A percentile compares a stretch with the other conserved stretches of the same genome.
Conservation (phyloP, 1,140 invertebrate genomes). For the Platorchestia sp. region DNA sequence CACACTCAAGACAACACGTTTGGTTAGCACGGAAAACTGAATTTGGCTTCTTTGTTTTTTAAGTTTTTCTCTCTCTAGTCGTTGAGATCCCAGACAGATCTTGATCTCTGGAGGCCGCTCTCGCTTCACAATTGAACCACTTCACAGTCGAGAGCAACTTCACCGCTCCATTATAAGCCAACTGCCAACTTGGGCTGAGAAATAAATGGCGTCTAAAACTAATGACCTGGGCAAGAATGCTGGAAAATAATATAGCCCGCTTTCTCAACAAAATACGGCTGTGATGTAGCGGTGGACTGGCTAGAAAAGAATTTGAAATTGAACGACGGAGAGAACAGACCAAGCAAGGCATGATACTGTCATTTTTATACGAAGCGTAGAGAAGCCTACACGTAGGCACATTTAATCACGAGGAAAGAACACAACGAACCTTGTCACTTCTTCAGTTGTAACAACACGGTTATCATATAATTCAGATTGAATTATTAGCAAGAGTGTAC, state of each 20-base stretch:
- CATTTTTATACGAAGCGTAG: background rate
- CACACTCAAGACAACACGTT: background rate
- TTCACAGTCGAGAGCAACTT: slow-evolving; percentile 15
- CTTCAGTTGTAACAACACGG: background rate
- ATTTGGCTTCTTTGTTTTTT: background rate
- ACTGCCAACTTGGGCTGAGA: background rate
- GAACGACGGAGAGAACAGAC: background rate
- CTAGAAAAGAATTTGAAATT: background rate
- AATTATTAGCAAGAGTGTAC: background rate
- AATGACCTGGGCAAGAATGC: background rate
- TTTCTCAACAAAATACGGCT: background rate
- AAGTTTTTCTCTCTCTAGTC: background rate
- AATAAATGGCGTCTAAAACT: slow-evolving; percentile 13
- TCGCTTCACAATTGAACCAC: slow-evolving; percentile 20
- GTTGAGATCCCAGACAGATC: background rate
- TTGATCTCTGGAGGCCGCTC: background rate
- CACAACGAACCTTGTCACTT: background rate
- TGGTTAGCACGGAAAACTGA: background rate
- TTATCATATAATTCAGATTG: background rate
- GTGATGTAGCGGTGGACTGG: background rate
- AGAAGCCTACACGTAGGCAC: background rate
- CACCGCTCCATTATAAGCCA: slow-evolving; percentile 26
- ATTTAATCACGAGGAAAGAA: background rate
- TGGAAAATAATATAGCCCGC: background rate
- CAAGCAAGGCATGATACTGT: background rate